These are phyloP conservation scores for Trididemnum nubilum DNA, from an alignment of 23 tunicate species.

Conservation along the genomic window DNA sequence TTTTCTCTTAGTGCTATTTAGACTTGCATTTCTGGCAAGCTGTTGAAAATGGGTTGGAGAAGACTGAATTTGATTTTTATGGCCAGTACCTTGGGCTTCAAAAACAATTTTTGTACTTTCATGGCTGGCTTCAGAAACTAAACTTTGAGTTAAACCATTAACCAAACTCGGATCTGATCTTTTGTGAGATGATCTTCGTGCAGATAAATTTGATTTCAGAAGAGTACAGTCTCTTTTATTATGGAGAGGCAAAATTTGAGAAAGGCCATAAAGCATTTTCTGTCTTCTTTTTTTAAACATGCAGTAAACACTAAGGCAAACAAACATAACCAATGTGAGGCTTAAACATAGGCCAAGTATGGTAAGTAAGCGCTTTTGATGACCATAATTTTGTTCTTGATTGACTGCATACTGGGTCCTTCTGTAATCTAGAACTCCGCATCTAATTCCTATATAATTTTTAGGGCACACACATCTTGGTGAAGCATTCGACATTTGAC, in stretches of 20 bases:
- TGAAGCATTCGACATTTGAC: neutral
- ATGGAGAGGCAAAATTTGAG: neutral
- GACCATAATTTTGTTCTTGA: neutral
- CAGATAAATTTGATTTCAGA: too few species aligned
- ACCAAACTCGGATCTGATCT: neutral
- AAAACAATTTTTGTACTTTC: neutral
- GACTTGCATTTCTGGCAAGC: neutral
- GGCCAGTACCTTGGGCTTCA: neutral
- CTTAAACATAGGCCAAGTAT: conserved; percentile 12
- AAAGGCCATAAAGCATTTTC: neutral
- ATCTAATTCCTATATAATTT: neutral
- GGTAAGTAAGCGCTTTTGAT: conserved; percentile 1
- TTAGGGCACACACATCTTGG: neutral
- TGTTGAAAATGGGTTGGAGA: neutral
- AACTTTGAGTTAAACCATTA: neutral
- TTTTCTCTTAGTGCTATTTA: neutral
- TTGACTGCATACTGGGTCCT: neutral
- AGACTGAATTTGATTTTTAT: neutral
- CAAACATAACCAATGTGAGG: neutral
- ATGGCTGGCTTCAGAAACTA: neutral
- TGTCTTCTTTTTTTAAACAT: conserved; percentile 23
- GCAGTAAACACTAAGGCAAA: conserved; percentile 20
- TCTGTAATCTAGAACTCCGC: neutral
- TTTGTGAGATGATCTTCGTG: too few species aligned
- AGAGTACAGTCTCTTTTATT: neutral